Evolutionary conservation across 2,888 invertebrate genomes (phyloP), one percentile per base, ranked within the genome.

Genomic region (Drosophila tripunctata): DNA sequence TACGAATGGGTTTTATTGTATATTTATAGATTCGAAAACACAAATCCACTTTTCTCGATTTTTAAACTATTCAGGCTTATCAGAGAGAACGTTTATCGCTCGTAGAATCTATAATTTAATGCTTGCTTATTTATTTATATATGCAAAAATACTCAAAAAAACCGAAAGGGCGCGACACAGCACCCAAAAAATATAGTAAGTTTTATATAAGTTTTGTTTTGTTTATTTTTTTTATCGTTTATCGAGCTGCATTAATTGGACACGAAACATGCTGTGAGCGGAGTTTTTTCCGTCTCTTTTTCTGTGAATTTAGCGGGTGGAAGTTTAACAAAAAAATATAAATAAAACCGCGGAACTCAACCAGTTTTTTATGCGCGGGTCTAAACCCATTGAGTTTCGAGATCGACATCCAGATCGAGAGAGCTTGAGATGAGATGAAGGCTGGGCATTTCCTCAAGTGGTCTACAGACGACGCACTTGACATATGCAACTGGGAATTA

Each of bases 171-270:
- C 67, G 84, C 80, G 84, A 55, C 78, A 51, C 22, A 51, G 24
- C 43, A 14, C 38, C 24, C 60, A 47, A 41, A 24, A 10, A 17
- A 33, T 17, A 7, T 43, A 35, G 21, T 54, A 35, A 54, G 33
- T 67, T 67, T 27, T 40, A 38, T 19, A 48, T 36, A 21, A 47
- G 30, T 27, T 44, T 56, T n/a, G n/a, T n/a, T n/a, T n/a, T n/a
- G n/a, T n/a, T n/a, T n/a, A n/a, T n/a, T n/a, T n/a, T n/a, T 48
- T 40, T 38, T 56, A 38, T 51, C 12, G 22, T 66, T 73, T 73
- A 66, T 73, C 43, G 62, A 66, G 51, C 62, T 73, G 77, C 77
- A 82, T 82, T 79, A 86, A 82, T 86, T 83, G 72, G 78, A 52
- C 70, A 72, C 51, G 74, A 85, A 76, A 87, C 86, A 76, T 87